Base-by-base conservation (phyloP, 2,888 invertebrate genomes). In the Coecobrya sp. region DNA sequence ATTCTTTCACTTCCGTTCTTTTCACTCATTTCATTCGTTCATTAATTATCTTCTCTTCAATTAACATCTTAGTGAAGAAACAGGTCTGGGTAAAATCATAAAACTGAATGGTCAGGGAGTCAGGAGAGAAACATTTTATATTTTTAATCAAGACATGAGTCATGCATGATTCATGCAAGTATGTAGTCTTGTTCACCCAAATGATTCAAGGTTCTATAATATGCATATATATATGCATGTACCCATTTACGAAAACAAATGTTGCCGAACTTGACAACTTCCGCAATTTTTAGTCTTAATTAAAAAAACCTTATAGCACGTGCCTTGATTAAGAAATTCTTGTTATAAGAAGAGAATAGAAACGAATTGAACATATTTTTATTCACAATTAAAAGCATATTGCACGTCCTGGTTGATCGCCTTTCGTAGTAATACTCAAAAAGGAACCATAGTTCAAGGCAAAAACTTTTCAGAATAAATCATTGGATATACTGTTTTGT, bases 381-480 rank as follows among this genome's bases (percentile, higher is more conserved):
- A 7, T 7, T 36, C 36, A 36, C 7, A 36, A 2, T 36, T 36
- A 7, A 2, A 36, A 36, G 2, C 36, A 36, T 7, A 36, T 4
- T 36, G 3, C 36, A 36, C 36, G 7, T 36, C 2, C 36, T 2
- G 2, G 36, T 36, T 36, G 2, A 36, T 36, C 36, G 36, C 36
- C 2, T 4, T 36, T 36, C 36, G 3, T 36, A 36, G 7, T 36
- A 36, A 36, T 36, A 7, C 2, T 36, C 8, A 62, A 0, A 22
- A 19, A 62, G 22, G 19, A 22, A 19, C 8, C 22, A 3, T 62
- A n/a, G 22, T 22, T n/a, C 59, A 62, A 19, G 59, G 22, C 19
- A 62, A 62, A 62, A 62, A 62, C 59, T 62, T 62, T 62, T 62
- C 1, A 19, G 59, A 62, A 62, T 62, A 62, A 62, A 62, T 62